phyloP scores from a whole-genome alignment of 2,113 vertebrate species.

The Scalopus aquaticus region DNA sequence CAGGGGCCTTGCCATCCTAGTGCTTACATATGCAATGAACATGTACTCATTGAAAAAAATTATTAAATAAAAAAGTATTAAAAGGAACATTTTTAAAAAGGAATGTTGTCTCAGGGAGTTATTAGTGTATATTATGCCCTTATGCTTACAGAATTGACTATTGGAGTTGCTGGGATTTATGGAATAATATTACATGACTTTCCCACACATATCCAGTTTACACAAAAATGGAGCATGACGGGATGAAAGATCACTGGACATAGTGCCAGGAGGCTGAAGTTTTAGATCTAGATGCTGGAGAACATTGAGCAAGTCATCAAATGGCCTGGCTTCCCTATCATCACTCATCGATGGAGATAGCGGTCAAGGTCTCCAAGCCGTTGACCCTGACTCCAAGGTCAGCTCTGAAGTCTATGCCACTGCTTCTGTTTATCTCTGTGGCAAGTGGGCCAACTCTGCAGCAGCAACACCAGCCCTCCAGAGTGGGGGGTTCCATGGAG shows the following conservation, averaged over 20 bases:
- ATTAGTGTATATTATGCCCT: neutral
- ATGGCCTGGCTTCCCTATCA: neutral
- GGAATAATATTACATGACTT: neutral
- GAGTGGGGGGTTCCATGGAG: neutral
- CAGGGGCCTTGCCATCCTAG: neutral
- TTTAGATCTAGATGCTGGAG: neutral
- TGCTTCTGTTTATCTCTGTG: neutral
- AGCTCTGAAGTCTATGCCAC: accelerated
- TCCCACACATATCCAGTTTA: neutral
- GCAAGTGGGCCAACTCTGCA: accelerated
- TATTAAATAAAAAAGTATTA: neutral
- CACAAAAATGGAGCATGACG: neutral
- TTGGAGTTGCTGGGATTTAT: neutral
- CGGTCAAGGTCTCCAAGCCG: neutral
- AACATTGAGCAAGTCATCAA: neutral
- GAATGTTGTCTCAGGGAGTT: neutral
- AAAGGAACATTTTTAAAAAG: neutral
- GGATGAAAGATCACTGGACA: neutral
- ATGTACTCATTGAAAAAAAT: neutral
- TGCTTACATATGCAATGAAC: neutral
- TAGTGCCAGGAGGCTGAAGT: neutral
- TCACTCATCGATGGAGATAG: neutral
- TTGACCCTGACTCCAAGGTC: no score
- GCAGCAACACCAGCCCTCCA: accelerated
- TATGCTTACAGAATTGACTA: neutral